A percentile compares a stretch with the other conserved stretches of the same genome.
Conservation (phyloP, 2,888 invertebrate genomes). For the Dryomyza anilis region DNA sequence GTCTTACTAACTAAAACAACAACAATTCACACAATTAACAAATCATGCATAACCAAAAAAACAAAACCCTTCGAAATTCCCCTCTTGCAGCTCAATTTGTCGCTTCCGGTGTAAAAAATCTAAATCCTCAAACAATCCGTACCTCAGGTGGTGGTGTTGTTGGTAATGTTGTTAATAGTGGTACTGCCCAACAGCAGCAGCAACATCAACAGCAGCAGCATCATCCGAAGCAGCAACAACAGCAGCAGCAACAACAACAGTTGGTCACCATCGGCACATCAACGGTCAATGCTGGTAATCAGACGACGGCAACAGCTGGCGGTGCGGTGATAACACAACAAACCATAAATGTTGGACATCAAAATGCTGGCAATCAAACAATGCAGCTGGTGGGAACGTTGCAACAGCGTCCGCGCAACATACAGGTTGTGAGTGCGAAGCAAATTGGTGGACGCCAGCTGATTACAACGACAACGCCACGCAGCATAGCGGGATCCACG, state of each 20-base stretch:
- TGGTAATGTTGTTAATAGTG: constrained; percentile 28
- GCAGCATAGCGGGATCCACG: constrained; percentile 57
- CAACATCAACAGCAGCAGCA: constrained; percentile 40
- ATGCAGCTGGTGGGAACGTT: constrained; percentile 55
- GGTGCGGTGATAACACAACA: constrained; percentile 21
- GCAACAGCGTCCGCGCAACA: constrained; percentile 57
- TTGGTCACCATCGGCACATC: constrained; percentile 22
- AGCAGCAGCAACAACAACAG: constrained; percentile 37
- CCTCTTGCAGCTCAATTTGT: constrained; percentile 65
- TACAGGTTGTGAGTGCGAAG: constrained; percentile 59
- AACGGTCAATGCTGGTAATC: constrained; percentile 13
- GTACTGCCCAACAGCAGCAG: constrained; percentile 40
- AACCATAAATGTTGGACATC: constrained; percentile 39
- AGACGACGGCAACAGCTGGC: constrained; percentile 20
- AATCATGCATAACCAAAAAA: constrained; percentile 41
- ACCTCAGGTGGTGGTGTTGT: constrained; percentile 48
- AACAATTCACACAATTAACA: constrained; percentile 37
- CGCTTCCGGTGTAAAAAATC: constrained; percentile 69
- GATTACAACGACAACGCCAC: constrained; percentile 52
- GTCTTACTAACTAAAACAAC: constrained; percentile 21
- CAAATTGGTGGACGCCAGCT: constrained; percentile 53
- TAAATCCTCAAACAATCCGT: constrained; percentile 60
- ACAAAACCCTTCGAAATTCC: constrained; percentile 47
- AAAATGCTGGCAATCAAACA: constrained; percentile 36
- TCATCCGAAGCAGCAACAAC: constrained; percentile 37